Conservation (phyloP, 1,140 invertebrate genomes). For the Artemia franciscana region DNA sequence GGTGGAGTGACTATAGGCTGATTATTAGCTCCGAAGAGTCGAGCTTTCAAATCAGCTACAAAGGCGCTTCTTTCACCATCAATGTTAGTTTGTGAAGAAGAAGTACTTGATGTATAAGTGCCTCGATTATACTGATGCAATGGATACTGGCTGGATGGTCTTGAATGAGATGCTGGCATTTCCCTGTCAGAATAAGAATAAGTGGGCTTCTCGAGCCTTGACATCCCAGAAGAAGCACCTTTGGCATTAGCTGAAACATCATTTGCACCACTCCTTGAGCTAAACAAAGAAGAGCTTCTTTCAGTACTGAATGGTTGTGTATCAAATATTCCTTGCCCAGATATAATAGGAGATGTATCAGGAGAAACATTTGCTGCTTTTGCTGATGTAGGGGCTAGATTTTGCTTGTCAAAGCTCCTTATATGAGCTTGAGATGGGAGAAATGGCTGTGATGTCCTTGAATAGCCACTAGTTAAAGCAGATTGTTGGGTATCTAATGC, state of each 20-base stretch:
- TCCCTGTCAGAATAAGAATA: background rate
- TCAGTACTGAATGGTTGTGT: too few species aligned
- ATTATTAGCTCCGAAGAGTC: background rate
- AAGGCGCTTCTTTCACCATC: background rate
- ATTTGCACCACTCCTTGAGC: background rate
- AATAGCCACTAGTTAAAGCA: too few species aligned
- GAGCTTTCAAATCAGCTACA: background rate
- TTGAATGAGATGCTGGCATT: background rate
- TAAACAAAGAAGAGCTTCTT: background rate
- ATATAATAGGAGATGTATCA: too few species aligned
- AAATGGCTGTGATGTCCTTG: too few species aligned
- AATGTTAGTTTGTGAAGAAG: background rate
- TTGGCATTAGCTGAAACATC: background rate
- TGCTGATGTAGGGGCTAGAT: too few species aligned
- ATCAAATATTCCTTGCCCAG: too few species aligned
- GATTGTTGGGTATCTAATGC: too few species aligned
- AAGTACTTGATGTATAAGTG: background rate
- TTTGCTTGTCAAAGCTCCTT: too few species aligned
- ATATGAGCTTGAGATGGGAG: too few species aligned
- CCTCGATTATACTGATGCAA: background rate
- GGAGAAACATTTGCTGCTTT: too few species aligned
- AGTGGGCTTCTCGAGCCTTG: background rate
- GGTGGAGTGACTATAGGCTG: background rate
- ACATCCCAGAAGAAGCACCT: background rate
- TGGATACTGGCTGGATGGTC: background rate